Evolutionary conservation across 2,113 vertebrate species (phyloP).

Genomic region (Sciurus niger): DNA sequence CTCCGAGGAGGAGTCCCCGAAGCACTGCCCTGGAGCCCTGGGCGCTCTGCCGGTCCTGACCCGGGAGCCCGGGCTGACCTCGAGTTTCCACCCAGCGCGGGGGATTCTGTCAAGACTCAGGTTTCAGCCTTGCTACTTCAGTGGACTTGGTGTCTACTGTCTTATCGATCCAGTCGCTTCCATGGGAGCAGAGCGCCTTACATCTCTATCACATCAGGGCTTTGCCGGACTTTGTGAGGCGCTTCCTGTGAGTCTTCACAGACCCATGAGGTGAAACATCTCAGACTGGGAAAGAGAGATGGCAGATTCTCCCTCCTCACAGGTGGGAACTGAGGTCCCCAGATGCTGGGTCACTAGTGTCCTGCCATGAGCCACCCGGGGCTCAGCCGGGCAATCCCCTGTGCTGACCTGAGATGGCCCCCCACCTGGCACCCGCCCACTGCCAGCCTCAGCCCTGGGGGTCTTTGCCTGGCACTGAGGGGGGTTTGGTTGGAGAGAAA

Average conservation of each 20-base stretch:
- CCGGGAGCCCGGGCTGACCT: too few relatives aligned
- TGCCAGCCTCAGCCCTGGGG: not conserved
- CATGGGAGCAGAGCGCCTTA: not conserved
- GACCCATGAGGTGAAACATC: not conserved
- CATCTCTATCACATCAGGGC: not conserved
- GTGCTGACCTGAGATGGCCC: not conserved
- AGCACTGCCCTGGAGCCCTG: too few relatives aligned
- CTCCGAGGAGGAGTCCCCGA: not conserved
- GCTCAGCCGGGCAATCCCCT: too few relatives aligned
- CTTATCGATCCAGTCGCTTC: not conserved
- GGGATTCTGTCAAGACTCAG: not conserved
- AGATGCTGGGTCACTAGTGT: rapidly evolving
- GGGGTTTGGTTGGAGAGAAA: not conserved
- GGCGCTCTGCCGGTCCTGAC: too few relatives aligned
- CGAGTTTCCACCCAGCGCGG: not conserved
- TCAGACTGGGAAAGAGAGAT: not conserved
- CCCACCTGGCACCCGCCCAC: rapidly evolving
- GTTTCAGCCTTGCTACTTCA: not conserved
- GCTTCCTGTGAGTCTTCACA: not conserved
- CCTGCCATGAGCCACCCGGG: not conserved
- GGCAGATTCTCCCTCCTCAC: not conserved
- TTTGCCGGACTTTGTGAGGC: not conserved
- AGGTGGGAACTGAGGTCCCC: not conserved
- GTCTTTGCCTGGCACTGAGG: not conserved
- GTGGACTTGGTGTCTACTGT: not conserved